phyloP scores from a whole-genome alignment of 2,797 vertebrate species.

The Acestrorhynchus altus region DNA sequence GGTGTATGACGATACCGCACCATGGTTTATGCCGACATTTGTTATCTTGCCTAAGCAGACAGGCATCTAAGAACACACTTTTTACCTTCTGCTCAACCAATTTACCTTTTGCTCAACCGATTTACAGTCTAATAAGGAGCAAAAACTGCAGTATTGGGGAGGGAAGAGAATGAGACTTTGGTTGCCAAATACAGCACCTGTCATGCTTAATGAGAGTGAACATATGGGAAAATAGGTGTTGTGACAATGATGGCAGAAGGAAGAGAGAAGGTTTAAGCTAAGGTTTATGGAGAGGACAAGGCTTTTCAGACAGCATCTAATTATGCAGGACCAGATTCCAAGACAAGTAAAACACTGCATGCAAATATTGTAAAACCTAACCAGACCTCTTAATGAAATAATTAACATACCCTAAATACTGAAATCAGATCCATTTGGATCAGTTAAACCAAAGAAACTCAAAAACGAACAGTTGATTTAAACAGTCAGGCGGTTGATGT shows the following conservation, averaged over 20 bases:
- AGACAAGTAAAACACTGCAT: slow-evolving; percentile 34
- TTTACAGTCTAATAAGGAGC: no score
- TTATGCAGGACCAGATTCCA: slow-evolving; percentile 43
- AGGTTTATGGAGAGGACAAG: slow-evolving; percentile 16
- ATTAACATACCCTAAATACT: no score
- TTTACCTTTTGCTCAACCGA: slow-evolving; percentile 19
- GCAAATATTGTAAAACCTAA: no score
- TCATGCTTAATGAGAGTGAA: slow-evolving; percentile 24
- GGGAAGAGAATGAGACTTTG: slow-evolving; percentile 8
- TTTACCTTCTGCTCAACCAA: slow-evolving; percentile 12
- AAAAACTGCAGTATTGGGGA: neutral
- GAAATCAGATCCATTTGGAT: no score
- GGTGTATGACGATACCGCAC: slow-evolving; percentile 22
- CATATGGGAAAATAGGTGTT: slow-evolving; percentile 37
- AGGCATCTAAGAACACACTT: slow-evolving; percentile 19
- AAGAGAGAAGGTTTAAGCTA: neutral
- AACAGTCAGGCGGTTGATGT: no score
- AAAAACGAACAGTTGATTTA: no score
- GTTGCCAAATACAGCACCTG: slow-evolving; percentile 39
- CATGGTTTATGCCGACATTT: slow-evolving; percentile 21
- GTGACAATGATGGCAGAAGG: slow-evolving; percentile 26
- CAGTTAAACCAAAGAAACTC: no score
- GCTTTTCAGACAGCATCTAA: slow-evolving; percentile 18
- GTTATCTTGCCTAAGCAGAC: slow-evolving; percentile 28
- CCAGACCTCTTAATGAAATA: no score